These are phyloP conservation scores for Malurus cyaneus DNA, from an alignment of 2,113 vertebrate species.

Conservation along the genomic window DNA sequence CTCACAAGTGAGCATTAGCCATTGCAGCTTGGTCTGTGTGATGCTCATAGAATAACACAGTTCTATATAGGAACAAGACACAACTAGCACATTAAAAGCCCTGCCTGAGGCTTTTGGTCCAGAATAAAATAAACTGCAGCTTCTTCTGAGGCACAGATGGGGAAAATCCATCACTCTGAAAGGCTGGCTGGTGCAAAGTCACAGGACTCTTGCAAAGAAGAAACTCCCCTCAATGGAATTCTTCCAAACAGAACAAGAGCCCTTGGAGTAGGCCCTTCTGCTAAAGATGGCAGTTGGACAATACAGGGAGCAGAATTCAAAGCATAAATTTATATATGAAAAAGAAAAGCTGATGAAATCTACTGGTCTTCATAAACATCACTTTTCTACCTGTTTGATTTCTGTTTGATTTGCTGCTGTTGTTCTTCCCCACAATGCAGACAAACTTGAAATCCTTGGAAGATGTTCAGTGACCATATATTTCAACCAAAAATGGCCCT, in stretches of 20 bases:
- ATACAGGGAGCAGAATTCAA: not conserved
- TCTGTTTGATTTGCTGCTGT: not conserved
- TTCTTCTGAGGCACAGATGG: not conserved
- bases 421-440: not conserved
- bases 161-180: not conserved
- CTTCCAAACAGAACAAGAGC: not conserved
- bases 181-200: not conserved
- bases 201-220: not conserved
- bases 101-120: not conserved
- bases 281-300: not conserved
- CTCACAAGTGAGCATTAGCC: not conserved
- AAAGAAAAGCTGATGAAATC: not conserved
- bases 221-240: fast-evolving
- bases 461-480: not conserved
- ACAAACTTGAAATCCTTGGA: not conserved
- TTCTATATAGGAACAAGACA: not conserved
- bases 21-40: not conserved
- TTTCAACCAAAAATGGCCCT: not conserved
- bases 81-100: not conserved
- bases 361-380: not conserved
- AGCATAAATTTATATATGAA: not conserved
- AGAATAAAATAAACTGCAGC: not conserved
- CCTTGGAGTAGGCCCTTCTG: not conserved
- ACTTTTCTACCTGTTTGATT: not conserved
- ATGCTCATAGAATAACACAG: not conserved